These are phyloP conservation scores for Hemiscyllium ocellatum DNA, from an alignment of 2,113 vertebrate species.

Conservation along the genomic window DNA sequence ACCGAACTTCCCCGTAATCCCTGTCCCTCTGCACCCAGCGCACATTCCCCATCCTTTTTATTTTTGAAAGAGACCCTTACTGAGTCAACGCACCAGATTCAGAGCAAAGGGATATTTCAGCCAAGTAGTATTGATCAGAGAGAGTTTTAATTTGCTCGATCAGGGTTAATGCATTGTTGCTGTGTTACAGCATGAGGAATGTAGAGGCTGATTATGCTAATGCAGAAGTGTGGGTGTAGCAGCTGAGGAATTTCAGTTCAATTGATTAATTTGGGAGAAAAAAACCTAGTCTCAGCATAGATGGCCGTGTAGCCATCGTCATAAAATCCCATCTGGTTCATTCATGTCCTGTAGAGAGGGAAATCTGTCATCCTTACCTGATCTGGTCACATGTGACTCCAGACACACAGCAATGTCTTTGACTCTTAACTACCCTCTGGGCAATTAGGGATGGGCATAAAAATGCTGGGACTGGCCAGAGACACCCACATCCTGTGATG, in stretches of 20 bases:
- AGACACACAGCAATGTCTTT: not conserved
- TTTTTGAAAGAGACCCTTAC: not conserved
- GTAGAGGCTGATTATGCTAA: not conserved
- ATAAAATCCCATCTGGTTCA: no score
- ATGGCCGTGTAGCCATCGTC: no score
- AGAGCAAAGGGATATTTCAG: not conserved
- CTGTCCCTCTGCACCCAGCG: not conserved
- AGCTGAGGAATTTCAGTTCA: not conserved
- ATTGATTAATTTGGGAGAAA: not conserved
- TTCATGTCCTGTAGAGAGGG: not conserved
- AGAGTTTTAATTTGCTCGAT: not conserved
- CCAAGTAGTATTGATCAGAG: not conserved
- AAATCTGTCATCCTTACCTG: not conserved
- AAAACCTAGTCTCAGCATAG: not conserved
- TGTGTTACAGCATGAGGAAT: not conserved
- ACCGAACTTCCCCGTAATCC: fast-evolving
- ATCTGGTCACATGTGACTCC: not conserved
- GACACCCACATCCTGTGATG: not conserved
- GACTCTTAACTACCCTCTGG: not conserved
- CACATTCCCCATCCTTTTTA: no score
- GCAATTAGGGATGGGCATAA: no score
- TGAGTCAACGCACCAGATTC: not conserved
- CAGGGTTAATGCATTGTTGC: not conserved
- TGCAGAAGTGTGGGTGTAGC: no score
- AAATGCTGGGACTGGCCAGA: no score